Conservation (phyloP, 2,888 invertebrate species). For the Xanthorhoe spadicearia region DNA sequence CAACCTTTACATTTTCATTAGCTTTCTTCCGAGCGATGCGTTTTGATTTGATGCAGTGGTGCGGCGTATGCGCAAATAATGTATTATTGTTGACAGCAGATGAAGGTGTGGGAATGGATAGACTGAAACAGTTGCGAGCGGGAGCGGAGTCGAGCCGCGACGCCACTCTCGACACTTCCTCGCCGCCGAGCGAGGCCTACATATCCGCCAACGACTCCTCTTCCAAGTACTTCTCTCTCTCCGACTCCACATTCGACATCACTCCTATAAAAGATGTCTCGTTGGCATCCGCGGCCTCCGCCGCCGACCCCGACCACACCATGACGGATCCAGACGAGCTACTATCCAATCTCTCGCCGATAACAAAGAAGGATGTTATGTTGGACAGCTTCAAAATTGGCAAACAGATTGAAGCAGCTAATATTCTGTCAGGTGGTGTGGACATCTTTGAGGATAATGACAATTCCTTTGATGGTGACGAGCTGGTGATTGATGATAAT, state of each 20-base stretch:
- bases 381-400: slow-evolving; percentile 74
- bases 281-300: slow-evolving; percentile 51
- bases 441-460: slow-evolving; percentile 82
- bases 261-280: slow-evolving; percentile 69
- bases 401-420: slow-evolving; percentile 78
- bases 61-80: slow-evolving; percentile 42
- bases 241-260: slow-evolving; percentile 73
- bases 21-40: slow-evolving; percentile 56
- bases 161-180: slow-evolving; percentile 72
- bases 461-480: slow-evolving; percentile 80
- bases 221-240: slow-evolving; percentile 77
- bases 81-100: slow-evolving; percentile 67
- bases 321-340: slow-evolving; percentile 60
- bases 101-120: slow-evolving; percentile 82
- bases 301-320: slow-evolving; percentile 54
- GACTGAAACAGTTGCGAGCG: slow-evolving; percentile 74
- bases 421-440: slow-evolving; percentile 79
- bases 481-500: slow-evolving; percentile 80
- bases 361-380: slow-evolving; percentile 66
- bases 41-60: slow-evolving; percentile 45
- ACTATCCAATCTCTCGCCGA: slow-evolving; percentile 70
- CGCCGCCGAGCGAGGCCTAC: slow-evolving; percentile 71
- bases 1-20: slow-evolving; percentile 72
- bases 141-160: slow-evolving; percentile 55
- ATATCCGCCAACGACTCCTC: slow-evolving; percentile 77